A percentile compares a stretch with the other conserved stretches of the same genome.
Conservation (phyloP, 1,140 invertebrate genomes). For the Drosophila paulistorum region DNA sequence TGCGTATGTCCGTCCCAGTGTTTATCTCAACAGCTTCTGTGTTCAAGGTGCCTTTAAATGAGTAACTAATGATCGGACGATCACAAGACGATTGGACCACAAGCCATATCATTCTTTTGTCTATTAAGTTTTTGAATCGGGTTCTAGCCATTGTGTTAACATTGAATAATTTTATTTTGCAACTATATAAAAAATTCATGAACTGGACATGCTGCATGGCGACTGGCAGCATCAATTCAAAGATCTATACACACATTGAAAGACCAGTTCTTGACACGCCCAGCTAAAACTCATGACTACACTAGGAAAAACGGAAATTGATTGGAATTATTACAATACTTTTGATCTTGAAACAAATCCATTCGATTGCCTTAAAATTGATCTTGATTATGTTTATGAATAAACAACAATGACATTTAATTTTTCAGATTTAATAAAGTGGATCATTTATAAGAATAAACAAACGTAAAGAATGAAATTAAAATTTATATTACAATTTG, state of each 20-base stretch:
- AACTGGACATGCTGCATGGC: conserved; percentile 57
- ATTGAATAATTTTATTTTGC: conserved; percentile 26
- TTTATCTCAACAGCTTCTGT: conserved; percentile 36
- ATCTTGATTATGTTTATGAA: no score
- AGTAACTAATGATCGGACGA: conserved; percentile 35
- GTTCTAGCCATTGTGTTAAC: not conserved
- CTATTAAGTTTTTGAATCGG: not conserved
- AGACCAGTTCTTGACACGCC: conserved; percentile 53
- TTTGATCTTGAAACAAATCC: no score
- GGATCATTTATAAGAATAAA: no score
- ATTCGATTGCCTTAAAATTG: no score
- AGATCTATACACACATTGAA: not conserved
- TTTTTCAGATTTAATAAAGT: no score
- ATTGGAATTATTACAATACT: not conserved
- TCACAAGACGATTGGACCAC: conserved; percentile 4
- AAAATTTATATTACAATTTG: no score
- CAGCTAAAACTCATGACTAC: conserved; percentile 27
- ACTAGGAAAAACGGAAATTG: conserved; percentile 2
- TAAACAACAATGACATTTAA: no score
- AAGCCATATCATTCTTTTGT: conserved; percentile 1
- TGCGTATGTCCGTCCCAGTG: conserved; percentile 13
- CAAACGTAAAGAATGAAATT: no score
- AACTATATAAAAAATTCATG: conserved; percentile 45
- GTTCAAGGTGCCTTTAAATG: conserved; percentile 65
- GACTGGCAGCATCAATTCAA: conserved; percentile 8